Evolutionary conservation across 2,888 invertebrate genomes (phyloP).

Genomic region (Hirudinaria manillensis): DNA sequence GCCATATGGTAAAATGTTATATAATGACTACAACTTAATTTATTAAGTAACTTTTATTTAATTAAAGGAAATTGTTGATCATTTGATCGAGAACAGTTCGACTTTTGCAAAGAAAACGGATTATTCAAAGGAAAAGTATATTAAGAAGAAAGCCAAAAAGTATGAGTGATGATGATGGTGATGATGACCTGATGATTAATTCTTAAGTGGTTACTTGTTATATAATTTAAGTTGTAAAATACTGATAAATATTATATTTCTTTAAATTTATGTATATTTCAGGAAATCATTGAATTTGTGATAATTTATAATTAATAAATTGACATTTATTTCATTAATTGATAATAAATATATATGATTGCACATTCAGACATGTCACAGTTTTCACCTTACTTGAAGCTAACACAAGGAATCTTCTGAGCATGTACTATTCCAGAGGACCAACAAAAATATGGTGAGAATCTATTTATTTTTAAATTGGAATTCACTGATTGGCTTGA

Average conservation of each 20-base stretch:
- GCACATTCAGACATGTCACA: conserved; percentile 49
- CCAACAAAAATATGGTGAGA: conserved; percentile 57
- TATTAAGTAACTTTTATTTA: too few relatives aligned
- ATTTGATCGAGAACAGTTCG: conserved; percentile 80
- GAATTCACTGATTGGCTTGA: background rate
- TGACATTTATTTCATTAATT: too few relatives aligned
- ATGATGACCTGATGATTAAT: background rate
- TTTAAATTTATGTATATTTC: too few relatives aligned
- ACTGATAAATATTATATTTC: too few relatives aligned
- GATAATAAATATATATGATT: too few relatives aligned
- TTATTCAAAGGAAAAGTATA: conserved; percentile 80
- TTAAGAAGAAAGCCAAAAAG: conserved; percentile 86
- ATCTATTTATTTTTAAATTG: background rate
- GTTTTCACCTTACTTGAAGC: conserved; percentile 64
- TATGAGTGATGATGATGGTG: conserved; percentile 56
- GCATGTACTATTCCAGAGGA: conserved; percentile 76
- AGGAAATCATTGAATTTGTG: too few relatives aligned
- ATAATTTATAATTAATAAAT: too few relatives aligned
- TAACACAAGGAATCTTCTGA: conserved; percentile 71
- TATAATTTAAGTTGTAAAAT: background rate
- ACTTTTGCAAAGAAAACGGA: conserved; percentile 84
- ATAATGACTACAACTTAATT: background rate
- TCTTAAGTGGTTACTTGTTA: too few relatives aligned
- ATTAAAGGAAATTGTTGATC: conserved; percentile 69
- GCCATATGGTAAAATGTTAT: background rate